Evolutionary conservation across 2,113 vertebrate genomes (phyloP).

Genomic region (Gopherus evgoodei): DNA sequence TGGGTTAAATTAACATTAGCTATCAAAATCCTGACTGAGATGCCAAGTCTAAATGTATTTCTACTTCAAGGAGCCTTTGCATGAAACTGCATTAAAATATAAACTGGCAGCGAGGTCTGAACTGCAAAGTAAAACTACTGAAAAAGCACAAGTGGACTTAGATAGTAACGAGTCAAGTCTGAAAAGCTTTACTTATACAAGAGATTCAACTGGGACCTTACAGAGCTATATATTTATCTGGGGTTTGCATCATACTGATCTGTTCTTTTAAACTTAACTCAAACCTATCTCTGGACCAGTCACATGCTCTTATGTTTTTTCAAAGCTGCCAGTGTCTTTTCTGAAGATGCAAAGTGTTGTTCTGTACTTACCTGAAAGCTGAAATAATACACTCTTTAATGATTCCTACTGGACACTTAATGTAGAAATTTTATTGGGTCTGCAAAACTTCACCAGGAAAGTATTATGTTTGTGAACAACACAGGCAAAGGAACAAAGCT

Average conservation of each 20-base stretch:
- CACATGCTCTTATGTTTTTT: background rate
- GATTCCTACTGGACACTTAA: background rate
- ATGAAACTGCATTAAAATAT: constrained; percentile 11
- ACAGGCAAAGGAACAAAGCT: background rate
- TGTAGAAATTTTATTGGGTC: background rate
- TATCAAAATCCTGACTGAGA: constrained; percentile 13
- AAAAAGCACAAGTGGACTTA: background rate
- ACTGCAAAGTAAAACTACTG: background rate
- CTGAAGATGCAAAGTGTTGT: background rate
- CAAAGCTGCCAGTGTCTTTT: background rate
- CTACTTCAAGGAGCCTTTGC: constrained; percentile 26
- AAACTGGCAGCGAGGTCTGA: background rate
- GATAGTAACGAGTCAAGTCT: background rate
- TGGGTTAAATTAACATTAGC: background rate
- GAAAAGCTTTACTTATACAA: background rate
- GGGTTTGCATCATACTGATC: background rate
- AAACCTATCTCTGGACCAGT: background rate
- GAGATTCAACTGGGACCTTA: background rate
- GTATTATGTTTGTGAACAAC: background rate
- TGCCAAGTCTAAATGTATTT: background rate
- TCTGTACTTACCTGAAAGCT: background rate
- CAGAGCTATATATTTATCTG: background rate
- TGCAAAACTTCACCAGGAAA: background rate
- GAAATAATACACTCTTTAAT: background rate
- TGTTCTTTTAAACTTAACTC: background rate